These are phyloP conservation scores for Myripristis jacobus DNA, from an alignment of 2,797 vertebrate species.

Conservation along the genomic window DNA sequence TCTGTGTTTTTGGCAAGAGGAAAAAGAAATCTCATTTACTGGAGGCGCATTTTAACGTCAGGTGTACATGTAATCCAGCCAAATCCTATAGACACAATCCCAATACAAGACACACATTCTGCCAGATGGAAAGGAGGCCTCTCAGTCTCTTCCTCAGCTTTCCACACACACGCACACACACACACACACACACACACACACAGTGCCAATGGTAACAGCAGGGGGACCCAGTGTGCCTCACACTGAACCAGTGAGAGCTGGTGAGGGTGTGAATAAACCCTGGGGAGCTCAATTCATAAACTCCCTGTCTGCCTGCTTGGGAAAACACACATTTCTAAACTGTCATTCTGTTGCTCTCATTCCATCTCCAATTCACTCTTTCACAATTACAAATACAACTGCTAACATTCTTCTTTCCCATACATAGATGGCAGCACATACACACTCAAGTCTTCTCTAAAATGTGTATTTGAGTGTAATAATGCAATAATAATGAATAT, in stretches of 20 bases:
- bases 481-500: too few relatives aligned
- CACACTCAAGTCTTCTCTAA: background rate
- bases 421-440: background rate
- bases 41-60: too few relatives aligned
- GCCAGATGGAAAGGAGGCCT: too few relatives aligned
- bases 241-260: conserved; percentile 15
- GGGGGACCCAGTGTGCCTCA: conserved; percentile 59
- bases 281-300: conserved; percentile 27
- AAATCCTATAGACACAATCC: too few relatives aligned
- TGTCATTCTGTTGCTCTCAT: background rate
- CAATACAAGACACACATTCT: too few relatives aligned
- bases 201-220: conserved; percentile 43
- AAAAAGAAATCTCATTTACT: too few relatives aligned
- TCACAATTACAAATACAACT: background rate
- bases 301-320: conserved; percentile 1
- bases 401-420: background rate
- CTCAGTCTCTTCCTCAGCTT: background rate
- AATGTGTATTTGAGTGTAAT: background rate
- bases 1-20: too few relatives aligned
- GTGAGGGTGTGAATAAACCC: conserved; percentile 31
- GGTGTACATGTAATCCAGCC: too few relatives aligned
- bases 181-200: conserved; percentile 12
- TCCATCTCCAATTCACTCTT: background rate
- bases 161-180: background rate
- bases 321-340: conserved; percentile 6